A percentile compares a stretch with the other conserved stretches of the same genome.
These are phyloP conservation scores for Drosophila sulfurigaster DNA, from an alignment of 1,140 invertebrate genomes.

Conservation along the genomic window DNA sequence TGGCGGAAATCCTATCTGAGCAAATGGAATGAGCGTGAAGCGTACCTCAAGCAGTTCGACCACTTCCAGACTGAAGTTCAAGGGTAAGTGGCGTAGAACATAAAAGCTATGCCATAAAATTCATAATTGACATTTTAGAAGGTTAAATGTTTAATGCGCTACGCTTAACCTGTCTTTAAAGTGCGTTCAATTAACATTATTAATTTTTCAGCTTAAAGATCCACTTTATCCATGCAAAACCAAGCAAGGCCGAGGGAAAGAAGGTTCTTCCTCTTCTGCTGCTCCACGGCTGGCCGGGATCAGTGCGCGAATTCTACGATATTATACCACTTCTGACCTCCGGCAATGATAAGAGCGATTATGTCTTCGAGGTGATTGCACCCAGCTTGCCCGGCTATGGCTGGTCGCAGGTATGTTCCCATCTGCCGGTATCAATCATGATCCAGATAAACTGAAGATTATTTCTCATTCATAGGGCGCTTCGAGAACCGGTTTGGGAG, in stretches of 20 bases:
- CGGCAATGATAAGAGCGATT: conserved; percentile 86
- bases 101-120: neutral
- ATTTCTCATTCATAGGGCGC: conserved; percentile 84
- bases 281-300: conserved; percentile 96
- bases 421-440: neutral
- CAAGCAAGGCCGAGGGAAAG: conserved; percentile 77
- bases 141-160: neutral
- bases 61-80: conserved; percentile 91
- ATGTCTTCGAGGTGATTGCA: conserved; percentile 92
- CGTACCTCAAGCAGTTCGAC: conserved; percentile 89
- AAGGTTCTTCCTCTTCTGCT: conserved; percentile 90
- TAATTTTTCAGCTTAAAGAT: conserved; percentile 88
- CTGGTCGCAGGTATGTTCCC: conserved; percentile 89
- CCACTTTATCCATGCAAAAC: conserved; percentile 90
- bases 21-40: conserved; percentile 89
- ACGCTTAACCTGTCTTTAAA: neutral
- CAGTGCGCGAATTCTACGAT: conserved; percentile 94
- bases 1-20: conserved; percentile 90
- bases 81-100: conserved; percentile 80
- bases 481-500: conserved; percentile 87
- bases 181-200: conserved; percentile 8
- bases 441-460: too few relatives aligned
- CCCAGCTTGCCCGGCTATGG: conserved; percentile 94
- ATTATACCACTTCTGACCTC: conserved; percentile 90
- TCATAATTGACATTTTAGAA: neutral